A percentile compares a stretch with the other conserved stretches of the same genome.
These are phyloP conservation scores for Australoheros facetus DNA, from an alignment of 2,797 vertebrate species.

Conservation along the genomic window DNA sequence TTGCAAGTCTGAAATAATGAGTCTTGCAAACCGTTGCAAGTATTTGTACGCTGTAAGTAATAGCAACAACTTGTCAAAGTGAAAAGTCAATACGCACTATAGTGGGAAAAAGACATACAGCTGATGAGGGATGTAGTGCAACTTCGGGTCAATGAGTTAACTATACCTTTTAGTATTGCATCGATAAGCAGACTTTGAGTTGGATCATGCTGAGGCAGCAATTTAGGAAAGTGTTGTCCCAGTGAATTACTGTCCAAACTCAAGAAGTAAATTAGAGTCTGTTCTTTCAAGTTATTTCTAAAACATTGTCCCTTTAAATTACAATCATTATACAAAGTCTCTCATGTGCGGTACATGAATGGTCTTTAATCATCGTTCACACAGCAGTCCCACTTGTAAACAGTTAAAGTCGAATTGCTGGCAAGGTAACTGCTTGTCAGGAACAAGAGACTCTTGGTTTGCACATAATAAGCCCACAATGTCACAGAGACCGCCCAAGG, in stretches of 20 bases:
- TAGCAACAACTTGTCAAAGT: constrained; percentile 32
- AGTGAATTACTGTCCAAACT: constrained; percentile 26
- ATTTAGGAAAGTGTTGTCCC: constrained; percentile 27
- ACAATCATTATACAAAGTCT: constrained; percentile 22
- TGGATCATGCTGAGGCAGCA: constrained; percentile 50
- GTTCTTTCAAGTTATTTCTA: constrained; percentile 38
- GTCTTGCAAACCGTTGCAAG: constrained; percentile 12
- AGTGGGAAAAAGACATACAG: neutral
- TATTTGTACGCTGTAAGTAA: constrained; percentile 23
- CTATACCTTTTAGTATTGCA: constrained; percentile 54
- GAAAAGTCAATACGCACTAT: constrained; percentile 32
- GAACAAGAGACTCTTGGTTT: constrained; percentile 13
- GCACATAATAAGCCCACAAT: neutral
- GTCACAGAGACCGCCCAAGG: neutral
- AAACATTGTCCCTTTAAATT: constrained; percentile 34
- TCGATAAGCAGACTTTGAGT: constrained; percentile 54
- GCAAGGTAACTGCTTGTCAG: neutral
- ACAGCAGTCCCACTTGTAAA: constrained; percentile 34
- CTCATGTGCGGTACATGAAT: neutral
- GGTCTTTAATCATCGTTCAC: constrained; percentile 43
- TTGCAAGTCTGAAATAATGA: constrained; percentile 41
- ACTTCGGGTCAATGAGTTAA: constrained; percentile 59
- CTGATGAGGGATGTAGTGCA: constrained; percentile 49
- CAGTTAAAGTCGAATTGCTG: constrained; percentile 44
- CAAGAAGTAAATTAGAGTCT: constrained; percentile 22